Conservation (phyloP, 2,888 invertebrate species). For the Nineta flava region DNA sequence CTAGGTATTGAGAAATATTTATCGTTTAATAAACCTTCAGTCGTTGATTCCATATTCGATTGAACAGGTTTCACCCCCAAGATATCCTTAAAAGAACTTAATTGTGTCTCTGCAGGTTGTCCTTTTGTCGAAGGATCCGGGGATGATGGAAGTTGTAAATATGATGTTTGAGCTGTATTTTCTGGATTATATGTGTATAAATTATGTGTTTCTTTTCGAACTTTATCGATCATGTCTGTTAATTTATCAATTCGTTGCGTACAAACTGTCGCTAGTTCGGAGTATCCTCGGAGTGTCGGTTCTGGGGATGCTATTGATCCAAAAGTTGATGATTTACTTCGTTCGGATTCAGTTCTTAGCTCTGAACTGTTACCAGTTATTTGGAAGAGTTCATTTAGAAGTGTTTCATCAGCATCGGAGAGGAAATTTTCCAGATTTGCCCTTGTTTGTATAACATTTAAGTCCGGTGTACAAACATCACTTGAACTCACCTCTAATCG, state of each 20-base stretch:
- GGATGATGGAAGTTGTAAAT: neutral
- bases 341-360: neutral
- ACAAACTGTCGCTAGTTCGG: conserved; percentile 35
- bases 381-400: neutral
- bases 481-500: conserved; percentile 28
- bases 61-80: neutral
- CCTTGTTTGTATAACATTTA: conserved; percentile 29
- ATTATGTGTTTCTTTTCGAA: conserved; percentile 32
- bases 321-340: neutral
- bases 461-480: conserved; percentile 30
- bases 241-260: conserved; percentile 38
- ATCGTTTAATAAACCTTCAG: neutral
- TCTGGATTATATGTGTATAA: neutral
- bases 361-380: neutral
- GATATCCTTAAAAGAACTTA: too few species aligned
- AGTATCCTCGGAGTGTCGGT: conserved; percentile 26
- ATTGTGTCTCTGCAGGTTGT: neutral
- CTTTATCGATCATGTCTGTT: conserved; percentile 36
- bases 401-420: neutral
- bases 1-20: too few species aligned
- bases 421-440: conserved; percentile 18
- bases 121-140: neutral
- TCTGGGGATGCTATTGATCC: conserved; percentile 1
- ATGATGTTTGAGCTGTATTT: neutral
- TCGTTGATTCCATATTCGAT: neutral